phyloP scores from a whole-genome alignment of 2,113 vertebrate genomes.

The Phrynocephalus versicolor region DNA sequence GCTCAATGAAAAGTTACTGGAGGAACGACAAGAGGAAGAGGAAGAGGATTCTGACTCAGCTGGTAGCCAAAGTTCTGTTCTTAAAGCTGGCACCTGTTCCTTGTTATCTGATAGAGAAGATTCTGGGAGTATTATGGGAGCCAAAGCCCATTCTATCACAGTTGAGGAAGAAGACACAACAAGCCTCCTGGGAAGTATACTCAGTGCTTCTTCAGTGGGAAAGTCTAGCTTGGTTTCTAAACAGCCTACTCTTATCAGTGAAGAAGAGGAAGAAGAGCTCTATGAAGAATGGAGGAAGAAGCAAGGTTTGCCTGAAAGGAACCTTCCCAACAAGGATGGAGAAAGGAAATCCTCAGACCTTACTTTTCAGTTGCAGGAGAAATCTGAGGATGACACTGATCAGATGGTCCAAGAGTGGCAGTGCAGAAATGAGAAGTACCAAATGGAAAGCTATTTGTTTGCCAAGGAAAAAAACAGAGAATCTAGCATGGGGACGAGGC shows the following conservation, averaged over 20 bases:
- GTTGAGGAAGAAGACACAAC: conserved; percentile 85
- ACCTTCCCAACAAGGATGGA: conserved; percentile 16
- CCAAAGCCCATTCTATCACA: conserved; percentile 74
- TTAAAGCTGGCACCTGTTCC: conserved; percentile 58
- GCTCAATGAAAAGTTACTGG: conserved; percentile 89
- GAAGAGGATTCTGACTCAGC: conserved; percentile 53
- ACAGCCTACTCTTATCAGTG: conserved; percentile 66
- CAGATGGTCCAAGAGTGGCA: conserved; percentile 89
- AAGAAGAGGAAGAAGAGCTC: conserved; percentile 69
- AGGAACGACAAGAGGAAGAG: conserved; percentile 81
- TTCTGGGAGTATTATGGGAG: conserved; percentile 66
- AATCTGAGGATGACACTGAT: conserved; percentile 74
- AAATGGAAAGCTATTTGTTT: conserved; percentile 76
- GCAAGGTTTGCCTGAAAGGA: conserved; percentile 62
- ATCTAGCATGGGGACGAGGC: conserved; percentile 42
- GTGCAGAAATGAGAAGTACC: conserved; percentile 86
- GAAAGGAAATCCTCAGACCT: conserved; percentile 26
- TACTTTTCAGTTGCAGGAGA: conserved; percentile 40
- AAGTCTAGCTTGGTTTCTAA: conserved; percentile 72
- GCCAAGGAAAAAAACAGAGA: conserved; percentile 69
- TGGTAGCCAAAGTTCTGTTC: conserved; percentile 82
- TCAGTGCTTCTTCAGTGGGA: conserved; percentile 73
- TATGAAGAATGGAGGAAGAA: conserved; percentile 57
- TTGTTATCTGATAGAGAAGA: conserved; percentile 61
- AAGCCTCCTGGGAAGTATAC: conserved; percentile 84